phyloP scores from a whole-genome alignment of 2,888 invertebrate genomes.

The Drosophila vallismaia region DNA sequence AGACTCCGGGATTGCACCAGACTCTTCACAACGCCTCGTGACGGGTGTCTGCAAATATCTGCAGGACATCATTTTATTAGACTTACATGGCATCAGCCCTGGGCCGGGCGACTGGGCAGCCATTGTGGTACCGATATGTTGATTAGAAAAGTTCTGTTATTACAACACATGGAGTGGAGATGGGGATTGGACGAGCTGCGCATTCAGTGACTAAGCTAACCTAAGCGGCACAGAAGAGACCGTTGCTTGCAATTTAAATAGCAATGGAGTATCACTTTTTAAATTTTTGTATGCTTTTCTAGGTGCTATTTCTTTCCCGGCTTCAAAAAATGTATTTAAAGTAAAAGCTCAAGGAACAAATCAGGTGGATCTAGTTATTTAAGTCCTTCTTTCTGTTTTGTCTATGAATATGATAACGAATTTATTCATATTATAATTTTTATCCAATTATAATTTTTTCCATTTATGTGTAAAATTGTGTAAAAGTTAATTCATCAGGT shows the following conservation, averaged over 20 bases:
- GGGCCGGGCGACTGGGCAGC: not conserved
- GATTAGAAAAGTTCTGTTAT: slow-evolving; percentile 65
- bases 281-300: too few species aligned
- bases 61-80: slow-evolving; percentile 74
- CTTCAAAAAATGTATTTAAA: too few species aligned
- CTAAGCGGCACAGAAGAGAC: not conserved
- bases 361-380: too few species aligned
- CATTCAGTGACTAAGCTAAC: slow-evolving; percentile 9
- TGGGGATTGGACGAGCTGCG: slow-evolving; percentile 49
- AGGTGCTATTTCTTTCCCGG: too few species aligned
- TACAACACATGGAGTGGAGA: slow-evolving; percentile 44
- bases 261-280: too few species aligned
- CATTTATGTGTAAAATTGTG: too few species aligned
- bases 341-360: too few species aligned
- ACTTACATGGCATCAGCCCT: slow-evolving; percentile 50
- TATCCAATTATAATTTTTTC: too few species aligned
- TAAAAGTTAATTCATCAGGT: too few species aligned
- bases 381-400: too few species aligned
- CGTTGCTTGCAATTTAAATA: not conserved
- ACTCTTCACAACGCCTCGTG: slow-evolving; percentile 1
- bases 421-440: too few species aligned
- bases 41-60: slow-evolving; percentile 59
- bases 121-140: slow-evolving; percentile 33
- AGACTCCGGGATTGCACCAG: not conserved
- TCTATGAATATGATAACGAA: too few species aligned